Evolutionary conservation across 2,888 invertebrate species (phyloP).

Genomic region (Melanchra persicariae): DNA sequence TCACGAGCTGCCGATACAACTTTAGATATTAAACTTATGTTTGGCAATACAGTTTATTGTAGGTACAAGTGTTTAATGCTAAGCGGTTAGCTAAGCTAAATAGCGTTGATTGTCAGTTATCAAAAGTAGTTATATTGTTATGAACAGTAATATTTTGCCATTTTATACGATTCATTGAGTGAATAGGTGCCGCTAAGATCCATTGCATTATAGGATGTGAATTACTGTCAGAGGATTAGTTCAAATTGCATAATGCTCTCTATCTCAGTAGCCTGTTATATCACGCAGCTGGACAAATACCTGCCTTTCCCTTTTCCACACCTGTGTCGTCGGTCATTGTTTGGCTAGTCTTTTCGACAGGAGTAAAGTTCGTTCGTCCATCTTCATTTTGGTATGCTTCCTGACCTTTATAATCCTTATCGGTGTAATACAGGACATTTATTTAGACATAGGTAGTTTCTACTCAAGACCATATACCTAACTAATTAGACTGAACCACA

Average conservation of each 20-base stretch:
- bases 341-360: background rate
- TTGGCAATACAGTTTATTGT: constrained; percentile 63
- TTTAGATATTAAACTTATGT: constrained; percentile 67
- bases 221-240: background rate
- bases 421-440: background rate
- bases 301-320: background rate
- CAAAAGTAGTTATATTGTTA: background rate
- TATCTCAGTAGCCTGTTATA: background rate
- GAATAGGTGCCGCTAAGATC: background rate
- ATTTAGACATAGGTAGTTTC: background rate
- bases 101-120: constrained; percentile 1
- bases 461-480: background rate
- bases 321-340: background rate
- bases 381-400: background rate
- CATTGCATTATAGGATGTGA: background rate
- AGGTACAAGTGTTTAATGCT: constrained; percentile 59
- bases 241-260: too few relatives aligned
- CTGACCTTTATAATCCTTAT: background rate
- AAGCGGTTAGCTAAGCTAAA: constrained; percentile 8
- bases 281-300: background rate
- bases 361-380: background rate
- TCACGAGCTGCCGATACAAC: constrained; percentile 67
- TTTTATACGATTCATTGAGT: background rate
- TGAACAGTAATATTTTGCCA: background rate
- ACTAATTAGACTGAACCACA: constrained; percentile 23